Evolutionary conservation across 2,888 invertebrate species (phyloP).

Genomic region (Troglohyphantes excavatus): DNA sequence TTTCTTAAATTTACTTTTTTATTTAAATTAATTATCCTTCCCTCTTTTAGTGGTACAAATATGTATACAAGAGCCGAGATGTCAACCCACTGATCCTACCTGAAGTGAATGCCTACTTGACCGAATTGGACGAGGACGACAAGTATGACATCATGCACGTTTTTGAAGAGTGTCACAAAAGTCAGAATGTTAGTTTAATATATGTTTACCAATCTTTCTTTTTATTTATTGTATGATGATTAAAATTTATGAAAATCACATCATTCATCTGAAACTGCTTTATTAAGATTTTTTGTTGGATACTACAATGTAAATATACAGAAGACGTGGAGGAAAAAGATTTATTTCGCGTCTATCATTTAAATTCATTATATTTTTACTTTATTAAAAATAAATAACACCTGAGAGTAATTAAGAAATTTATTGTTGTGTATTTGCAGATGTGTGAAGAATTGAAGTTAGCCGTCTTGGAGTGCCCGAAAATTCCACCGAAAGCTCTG

Average conservation of each 20-base stretch:
- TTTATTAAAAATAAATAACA: too few species aligned
- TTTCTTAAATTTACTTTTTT: background rate
- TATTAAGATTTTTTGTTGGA: too few species aligned
- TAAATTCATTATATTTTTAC: too few species aligned
- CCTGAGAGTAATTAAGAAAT: too few species aligned
- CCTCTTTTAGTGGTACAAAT: slow-evolving; percentile 58
- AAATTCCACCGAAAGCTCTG: slow-evolving; percentile 31
- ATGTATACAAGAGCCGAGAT: slow-evolving; percentile 49
- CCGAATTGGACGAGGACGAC: slow-evolving; percentile 67
- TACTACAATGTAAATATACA: too few species aligned
- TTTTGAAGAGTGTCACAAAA: slow-evolving; percentile 44
- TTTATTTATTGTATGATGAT: too few species aligned
- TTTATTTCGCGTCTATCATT: too few species aligned
- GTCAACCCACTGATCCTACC: slow-evolving; percentile 56
- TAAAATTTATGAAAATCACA: too few species aligned
- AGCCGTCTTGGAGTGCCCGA: slow-evolving; percentile 61
- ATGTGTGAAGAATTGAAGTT: slow-evolving; percentile 66
- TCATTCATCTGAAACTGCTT: too few species aligned
- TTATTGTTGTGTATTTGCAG: slow-evolving; percentile 19
- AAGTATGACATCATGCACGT: slow-evolving; percentile 40
- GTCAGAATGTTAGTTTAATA: slow-evolving; percentile 49
- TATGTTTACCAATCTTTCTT: too few species aligned
- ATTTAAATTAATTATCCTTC: background rate
- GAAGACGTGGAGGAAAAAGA: too few species aligned
- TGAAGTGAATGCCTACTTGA: slow-evolving; percentile 70